These are phyloP conservation scores for Otus sunia DNA, from an alignment of 2,113 vertebrate genomes.

Conservation along the genomic window DNA sequence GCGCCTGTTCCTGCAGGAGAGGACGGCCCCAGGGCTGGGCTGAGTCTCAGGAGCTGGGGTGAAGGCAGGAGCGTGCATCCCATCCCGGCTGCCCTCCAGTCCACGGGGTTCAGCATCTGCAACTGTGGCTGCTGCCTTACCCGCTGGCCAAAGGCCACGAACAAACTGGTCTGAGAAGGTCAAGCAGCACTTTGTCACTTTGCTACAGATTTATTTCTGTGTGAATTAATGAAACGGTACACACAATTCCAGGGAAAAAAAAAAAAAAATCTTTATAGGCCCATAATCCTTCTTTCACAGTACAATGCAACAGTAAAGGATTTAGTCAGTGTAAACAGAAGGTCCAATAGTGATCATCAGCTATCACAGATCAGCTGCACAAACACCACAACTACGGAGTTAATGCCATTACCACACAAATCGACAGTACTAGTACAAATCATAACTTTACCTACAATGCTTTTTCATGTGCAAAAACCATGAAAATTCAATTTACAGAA, in stretches of 20 bases:
- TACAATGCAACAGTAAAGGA: slow-evolving; percentile 58
- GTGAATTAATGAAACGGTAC: slow-evolving; percentile 45
- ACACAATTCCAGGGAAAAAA: background rate
- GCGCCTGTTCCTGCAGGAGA: background rate
- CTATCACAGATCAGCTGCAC: slow-evolving; percentile 64
- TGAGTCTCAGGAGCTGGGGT: background rate
- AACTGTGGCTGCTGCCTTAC: background rate
- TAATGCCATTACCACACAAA: slow-evolving; percentile 46
- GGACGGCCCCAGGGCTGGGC: background rate
- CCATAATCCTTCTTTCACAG: slow-evolving; percentile 58
- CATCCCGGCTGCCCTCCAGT: background rate
- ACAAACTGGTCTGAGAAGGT: background rate
- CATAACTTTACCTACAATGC: slow-evolving; percentile 32
- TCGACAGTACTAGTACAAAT: slow-evolving; percentile 37
- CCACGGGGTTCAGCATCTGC: background rate
- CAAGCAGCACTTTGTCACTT: background rate
- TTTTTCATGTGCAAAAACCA: slow-evolving; percentile 41
- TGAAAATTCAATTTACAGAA: slow-evolving; percentile 41
- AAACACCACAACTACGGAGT: slow-evolving; percentile 38
- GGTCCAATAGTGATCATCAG: slow-evolving; percentile 59
- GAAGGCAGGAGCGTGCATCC: background rate
- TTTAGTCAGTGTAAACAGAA: slow-evolving; percentile 62
- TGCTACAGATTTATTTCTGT: slow-evolving; percentile 33
- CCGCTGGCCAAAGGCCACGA: background rate
- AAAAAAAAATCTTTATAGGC: slow-evolving; percentile 7